Conservation (phyloP, 2,888 invertebrate genomes). For the Meiosimyza platycephala region DNA sequence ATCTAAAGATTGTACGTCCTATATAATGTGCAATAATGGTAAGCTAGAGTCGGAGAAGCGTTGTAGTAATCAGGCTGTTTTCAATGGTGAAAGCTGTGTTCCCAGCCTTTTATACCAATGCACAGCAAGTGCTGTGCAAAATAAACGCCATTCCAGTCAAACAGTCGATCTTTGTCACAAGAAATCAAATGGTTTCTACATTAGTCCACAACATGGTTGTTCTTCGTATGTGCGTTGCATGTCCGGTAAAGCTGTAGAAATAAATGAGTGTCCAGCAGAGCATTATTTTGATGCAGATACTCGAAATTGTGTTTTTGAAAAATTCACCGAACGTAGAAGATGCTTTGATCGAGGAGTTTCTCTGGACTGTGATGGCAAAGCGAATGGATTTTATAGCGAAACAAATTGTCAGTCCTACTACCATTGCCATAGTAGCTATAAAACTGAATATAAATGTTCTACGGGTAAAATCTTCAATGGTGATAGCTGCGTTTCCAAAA, state of each 20-base stretch:
- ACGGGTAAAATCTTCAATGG: slow-evolving; percentile 71
- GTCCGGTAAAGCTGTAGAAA: slow-evolving; percentile 51
- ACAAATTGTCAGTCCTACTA: slow-evolving; percentile 70
- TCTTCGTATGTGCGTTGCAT: slow-evolving; percentile 60
- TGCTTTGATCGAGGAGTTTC: slow-evolving; percentile 49
- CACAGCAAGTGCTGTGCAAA: slow-evolving; percentile 32
- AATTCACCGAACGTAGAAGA: slow-evolving; percentile 48
- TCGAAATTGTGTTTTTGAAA: slow-evolving; percentile 51
- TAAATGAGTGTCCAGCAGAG: slow-evolving; percentile 53
- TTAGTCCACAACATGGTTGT: slow-evolving; percentile 60
- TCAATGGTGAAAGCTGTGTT: slow-evolving; percentile 60
- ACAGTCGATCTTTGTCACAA: slow-evolving; percentile 65
- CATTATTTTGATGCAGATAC: slow-evolving; percentile 60
- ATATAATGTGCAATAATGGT: slow-evolving; percentile 58
- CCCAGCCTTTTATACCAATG: slow-evolving; percentile 54
- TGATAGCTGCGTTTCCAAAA: slow-evolving; percentile 69
- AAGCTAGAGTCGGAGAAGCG: slow-evolving; percentile 50
- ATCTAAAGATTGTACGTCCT: slow-evolving; percentile 58
- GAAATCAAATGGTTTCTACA: slow-evolving; percentile 69
- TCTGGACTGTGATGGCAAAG: slow-evolving; percentile 52
- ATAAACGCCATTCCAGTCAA: neutral
- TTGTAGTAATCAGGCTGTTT: slow-evolving; percentile 58
- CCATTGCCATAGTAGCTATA: slow-evolving; percentile 70
- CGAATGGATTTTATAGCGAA: slow-evolving; percentile 68
- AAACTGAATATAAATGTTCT: slow-evolving; percentile 70